Conservation (phyloP, 2,888 invertebrate genomes). For the Hirtodrosophila cameraria region DNA sequence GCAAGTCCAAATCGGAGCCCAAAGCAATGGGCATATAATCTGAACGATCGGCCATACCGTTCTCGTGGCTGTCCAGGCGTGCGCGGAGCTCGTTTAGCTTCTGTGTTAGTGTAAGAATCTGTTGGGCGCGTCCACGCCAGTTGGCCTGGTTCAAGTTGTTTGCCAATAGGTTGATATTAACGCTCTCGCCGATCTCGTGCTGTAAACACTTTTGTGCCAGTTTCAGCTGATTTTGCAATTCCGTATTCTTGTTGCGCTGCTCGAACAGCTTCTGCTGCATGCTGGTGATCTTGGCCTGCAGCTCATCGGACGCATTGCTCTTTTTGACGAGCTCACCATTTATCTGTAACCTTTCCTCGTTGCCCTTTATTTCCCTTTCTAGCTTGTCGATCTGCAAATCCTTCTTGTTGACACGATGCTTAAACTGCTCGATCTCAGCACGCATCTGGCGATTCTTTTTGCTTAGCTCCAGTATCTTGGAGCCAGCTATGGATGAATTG, state of each 20-base stretch:
- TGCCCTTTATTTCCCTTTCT: constrained; percentile 59
- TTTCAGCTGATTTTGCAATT: constrained; percentile 89
- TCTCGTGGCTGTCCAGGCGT: constrained; percentile 84
- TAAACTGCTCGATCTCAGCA: constrained; percentile 76
- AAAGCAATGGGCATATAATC: constrained; percentile 58
- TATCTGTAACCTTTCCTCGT: constrained; percentile 49
- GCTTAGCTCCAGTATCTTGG: constrained; percentile 81
- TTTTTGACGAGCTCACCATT: constrained; percentile 54
- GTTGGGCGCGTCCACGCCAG: constrained; percentile 92
- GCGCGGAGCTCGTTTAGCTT: constrained; percentile 88
- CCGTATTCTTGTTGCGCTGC: constrained; percentile 88
- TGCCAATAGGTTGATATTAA: constrained; percentile 87
- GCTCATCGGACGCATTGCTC: constrained; percentile 84
- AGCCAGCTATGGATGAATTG: constrained; percentile 78
- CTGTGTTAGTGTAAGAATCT: constrained; percentile 88
- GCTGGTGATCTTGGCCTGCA: constrained; percentile 85
- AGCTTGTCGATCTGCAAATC: constrained; percentile 69
- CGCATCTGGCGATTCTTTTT: constrained; percentile 81
- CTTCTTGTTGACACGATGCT: constrained; percentile 70
- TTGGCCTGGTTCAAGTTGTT: constrained; percentile 86
- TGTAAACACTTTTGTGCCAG: constrained; percentile 89
- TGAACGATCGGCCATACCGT: constrained; percentile 40
- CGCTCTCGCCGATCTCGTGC: constrained; percentile 90
- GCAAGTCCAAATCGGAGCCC: constrained; percentile 45
- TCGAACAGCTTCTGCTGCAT: constrained; percentile 87